These are phyloP conservation scores for Cordilura impudica DNA, from an alignment of 2,888 invertebrate species.

Conservation along the genomic window DNA sequence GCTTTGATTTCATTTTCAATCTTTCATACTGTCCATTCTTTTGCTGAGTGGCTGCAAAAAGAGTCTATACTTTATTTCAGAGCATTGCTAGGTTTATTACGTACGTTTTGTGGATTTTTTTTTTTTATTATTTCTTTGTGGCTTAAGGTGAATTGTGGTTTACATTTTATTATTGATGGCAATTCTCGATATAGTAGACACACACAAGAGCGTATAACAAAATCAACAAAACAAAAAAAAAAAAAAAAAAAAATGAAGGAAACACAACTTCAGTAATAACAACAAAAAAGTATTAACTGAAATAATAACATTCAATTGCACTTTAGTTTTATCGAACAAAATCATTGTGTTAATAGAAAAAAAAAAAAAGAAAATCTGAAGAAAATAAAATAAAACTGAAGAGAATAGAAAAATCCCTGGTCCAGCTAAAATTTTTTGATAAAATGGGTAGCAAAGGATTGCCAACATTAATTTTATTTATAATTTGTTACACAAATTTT, in stretches of 20 bases:
- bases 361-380: conserved; percentile 31
- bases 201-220: conserved; percentile 49
- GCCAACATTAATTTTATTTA: conserved; percentile 41
- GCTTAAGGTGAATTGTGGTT: conserved; percentile 64
- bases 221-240: conserved; percentile 67
- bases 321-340: conserved; percentile 60
- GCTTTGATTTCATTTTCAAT: conserved; percentile 61
- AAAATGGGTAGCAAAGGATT: conserved; percentile 40
- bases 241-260: conserved; percentile 70
- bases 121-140: conserved; percentile 28
- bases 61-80: conserved; percentile 23
- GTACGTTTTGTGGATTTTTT: conserved; percentile 44
- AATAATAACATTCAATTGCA: conserved; percentile 64
- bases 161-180: conserved; percentile 66
- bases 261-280: conserved; percentile 56
- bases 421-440: conserved; percentile 20
- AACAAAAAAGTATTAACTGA: conserved; percentile 58
- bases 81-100: conserved; percentile 41
- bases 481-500: background rate
- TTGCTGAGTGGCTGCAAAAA: conserved; percentile 32
- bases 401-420: conserved; percentile 2
- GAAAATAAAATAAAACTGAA: conserved; percentile 40
- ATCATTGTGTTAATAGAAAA: conserved; percentile 42
- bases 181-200: conserved; percentile 61
- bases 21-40: conserved; percentile 53